phyloP scores from a whole-genome alignment of 64 coral and sea anemone genomes.

The Exaiptasia diaphana region DNA sequence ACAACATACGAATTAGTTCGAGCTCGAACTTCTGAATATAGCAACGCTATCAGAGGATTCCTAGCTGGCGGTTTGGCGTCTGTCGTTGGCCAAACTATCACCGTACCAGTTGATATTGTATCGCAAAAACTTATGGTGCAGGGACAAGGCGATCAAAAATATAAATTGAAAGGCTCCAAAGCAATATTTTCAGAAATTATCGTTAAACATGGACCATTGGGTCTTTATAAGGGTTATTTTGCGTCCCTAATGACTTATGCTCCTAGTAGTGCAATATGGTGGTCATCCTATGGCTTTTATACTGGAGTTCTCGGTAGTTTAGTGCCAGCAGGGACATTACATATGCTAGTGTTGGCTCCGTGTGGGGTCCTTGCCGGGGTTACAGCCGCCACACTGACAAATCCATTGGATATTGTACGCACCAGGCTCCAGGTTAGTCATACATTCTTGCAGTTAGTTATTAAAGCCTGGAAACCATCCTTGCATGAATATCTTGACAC shows the following conservation, averaged over 20 bases:
- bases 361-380: slow-evolving; percentile 72
- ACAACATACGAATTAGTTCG: slow-evolving; percentile 87
- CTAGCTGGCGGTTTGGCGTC: slow-evolving; percentile 88
- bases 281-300: slow-evolving; percentile 73
- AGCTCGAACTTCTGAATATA: slow-evolving; percentile 66
- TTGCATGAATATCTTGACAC: no score
- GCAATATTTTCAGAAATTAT: slow-evolving; percentile 58
- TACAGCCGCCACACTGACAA: slow-evolving; percentile 64
- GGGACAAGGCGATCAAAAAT: slow-evolving; percentile 66
- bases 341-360: slow-evolving; percentile 63
- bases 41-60: slow-evolving; percentile 68
- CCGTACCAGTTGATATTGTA: slow-evolving; percentile 86
- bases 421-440: slow-evolving; percentile 77
- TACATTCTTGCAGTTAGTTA: neutral
- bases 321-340: slow-evolving; percentile 65
- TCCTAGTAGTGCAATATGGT: slow-evolving; percentile 94
- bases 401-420: slow-evolving; percentile 79
- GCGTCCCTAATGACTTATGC: slow-evolving; percentile 91
- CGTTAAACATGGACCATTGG: slow-evolving; percentile 38
- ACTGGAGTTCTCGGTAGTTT: slow-evolving; percentile 45
- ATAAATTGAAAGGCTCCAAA: slow-evolving; percentile 64
- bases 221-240: slow-evolving; percentile 85
- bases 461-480: no score
- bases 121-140: slow-evolving; percentile 95
- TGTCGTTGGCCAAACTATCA: slow-evolving; percentile 85